Base-by-base conservation (phyloP, 2,888 invertebrate species). In the Sphaeridia pumilis region DNA sequence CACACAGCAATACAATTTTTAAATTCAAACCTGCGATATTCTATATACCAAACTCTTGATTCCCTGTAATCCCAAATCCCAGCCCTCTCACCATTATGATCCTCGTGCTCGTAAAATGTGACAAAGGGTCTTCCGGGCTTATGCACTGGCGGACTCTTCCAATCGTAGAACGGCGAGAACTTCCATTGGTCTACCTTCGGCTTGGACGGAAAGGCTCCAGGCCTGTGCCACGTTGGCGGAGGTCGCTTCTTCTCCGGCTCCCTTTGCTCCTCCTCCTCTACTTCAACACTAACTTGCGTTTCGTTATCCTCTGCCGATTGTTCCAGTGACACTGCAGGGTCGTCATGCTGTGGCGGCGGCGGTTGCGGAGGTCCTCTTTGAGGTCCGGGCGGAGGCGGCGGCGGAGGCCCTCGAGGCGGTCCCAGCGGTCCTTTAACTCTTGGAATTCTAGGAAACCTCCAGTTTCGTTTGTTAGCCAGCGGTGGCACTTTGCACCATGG, bases 351-450 rank as follows among this genome's bases (percentile, higher is more conserved):
- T 22, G 42, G 41, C 14, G 17, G 14, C 26, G 20, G 12, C 10
- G 20, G 17, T 22, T 17, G 35, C 14, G 38, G 36, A 2, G 25
- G 26, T 17, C 12, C 4, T 14, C 27, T 25, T 24, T 22, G 46
- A 10, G 52, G 52, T 14, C 46, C 46, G 5, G 46, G 46, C 31
- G 46, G 49, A 31, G 49, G 49, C n/a, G 49, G n/a, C n/a, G n/a
- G n/a, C n/a, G n/a, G n/a, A n/a, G n/a, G n/a, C n/a, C n/a, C n/a
- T n/a, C n/a, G n/a, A n/a, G n/a, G n/a, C n/a, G n/a, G n/a, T n/a
- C n/a, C n/a, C n/a, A n/a, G n/a, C n/a, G n/a, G n/a, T n/a, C n/a
- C n/a, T n/a, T n/a, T n/a, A n/a, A n/a, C n/a, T n/a, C n/a, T n/a
- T n/a, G n/a, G n/a, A n/a, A n/a, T n/a, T n/a, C n/a, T n/a, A n/a